phyloP scores from a whole-genome alignment of 1,140 invertebrate species.

The Drosophila obscura region DNA sequence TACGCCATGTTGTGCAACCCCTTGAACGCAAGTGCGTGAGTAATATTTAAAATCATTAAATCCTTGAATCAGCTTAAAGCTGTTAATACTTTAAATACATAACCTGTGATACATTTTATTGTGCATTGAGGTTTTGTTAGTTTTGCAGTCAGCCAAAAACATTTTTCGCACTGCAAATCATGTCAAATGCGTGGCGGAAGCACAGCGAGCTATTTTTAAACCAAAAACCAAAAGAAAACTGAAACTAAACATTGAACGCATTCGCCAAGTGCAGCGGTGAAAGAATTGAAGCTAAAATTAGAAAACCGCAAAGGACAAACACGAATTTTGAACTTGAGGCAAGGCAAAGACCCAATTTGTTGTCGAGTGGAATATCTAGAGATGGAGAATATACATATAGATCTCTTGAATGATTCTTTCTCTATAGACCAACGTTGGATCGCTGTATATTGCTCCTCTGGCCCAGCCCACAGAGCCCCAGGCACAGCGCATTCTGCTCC shows the following conservation, averaged over 20 bases:
- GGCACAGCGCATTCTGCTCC: constrained; percentile 70
- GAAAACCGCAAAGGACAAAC: constrained; percentile 66
- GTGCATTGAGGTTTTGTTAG: neutral
- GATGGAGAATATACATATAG: neutral
- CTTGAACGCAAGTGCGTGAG: constrained; percentile 27
- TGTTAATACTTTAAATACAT: constrained; percentile 10
- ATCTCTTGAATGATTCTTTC: neutral
- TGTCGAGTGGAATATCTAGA: constrained; percentile 1
- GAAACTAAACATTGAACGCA: constrained; percentile 67
- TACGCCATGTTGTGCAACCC: constrained; percentile 12
- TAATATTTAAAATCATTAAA: constrained; percentile 32
- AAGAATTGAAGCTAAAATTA: constrained; percentile 50
- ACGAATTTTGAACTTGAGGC: constrained; percentile 79
- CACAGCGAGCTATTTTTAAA: constrained; percentile 57
- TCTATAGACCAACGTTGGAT: constrained; percentile 75
- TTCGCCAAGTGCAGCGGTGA: constrained; percentile 39
- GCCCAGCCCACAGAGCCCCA: constrained; percentile 74
- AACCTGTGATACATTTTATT: neutral
- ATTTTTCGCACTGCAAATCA: constrained; percentile 9
- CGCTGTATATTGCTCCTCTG: constrained; percentile 79
- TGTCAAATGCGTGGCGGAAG: constrained; percentile 48
- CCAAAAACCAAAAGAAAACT: constrained; percentile 20
- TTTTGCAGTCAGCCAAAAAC: neutral
- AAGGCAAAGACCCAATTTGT: neutral
- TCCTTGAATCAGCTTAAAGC: neutral